phyloP scores from a whole-genome alignment of 2,113 vertebrate species.

The Pyrgilauda ruficollis region DNA sequence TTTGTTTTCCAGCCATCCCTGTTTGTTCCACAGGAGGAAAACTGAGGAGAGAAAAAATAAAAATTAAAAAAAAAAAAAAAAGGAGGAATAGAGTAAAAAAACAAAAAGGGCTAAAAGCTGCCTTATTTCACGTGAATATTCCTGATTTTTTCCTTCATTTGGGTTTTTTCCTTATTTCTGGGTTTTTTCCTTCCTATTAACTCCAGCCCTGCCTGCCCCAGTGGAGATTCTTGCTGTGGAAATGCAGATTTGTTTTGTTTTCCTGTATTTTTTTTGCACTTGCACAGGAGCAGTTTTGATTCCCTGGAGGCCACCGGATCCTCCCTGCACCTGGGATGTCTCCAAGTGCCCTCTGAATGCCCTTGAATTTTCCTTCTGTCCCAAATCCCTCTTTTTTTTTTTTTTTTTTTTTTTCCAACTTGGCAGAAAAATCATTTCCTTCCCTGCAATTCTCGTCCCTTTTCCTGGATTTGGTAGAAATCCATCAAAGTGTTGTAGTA shows the following conservation, averaged over 20 bases:
- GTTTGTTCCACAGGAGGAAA: not conserved
- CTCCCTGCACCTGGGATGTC: not conserved
- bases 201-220: not conserved
- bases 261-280: not conserved
- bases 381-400: not conserved
- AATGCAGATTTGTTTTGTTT: not conserved
- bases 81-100: fast-evolving
- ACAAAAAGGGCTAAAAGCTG: not conserved
- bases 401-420: not conserved
- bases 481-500: fast-evolving
- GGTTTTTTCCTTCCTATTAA: fast-evolving
- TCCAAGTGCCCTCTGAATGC: fast-evolving
- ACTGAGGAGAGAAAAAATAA: fast-evolving
- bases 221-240: not conserved
- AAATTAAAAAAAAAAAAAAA: no score
- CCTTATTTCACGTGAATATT: not conserved
- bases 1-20: not conserved
- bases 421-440: not conserved
- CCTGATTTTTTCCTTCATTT: not conserved
- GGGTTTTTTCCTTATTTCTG: no score
- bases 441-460: fast-evolving
- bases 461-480: not conserved
- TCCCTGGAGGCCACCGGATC: not conserved
- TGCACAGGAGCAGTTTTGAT: not conserved
- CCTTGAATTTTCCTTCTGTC: not conserved